These are phyloP conservation scores for Archocentrus centrarchus DNA, from an alignment of 2,113 vertebrate genomes.

Conservation along the genomic window DNA sequence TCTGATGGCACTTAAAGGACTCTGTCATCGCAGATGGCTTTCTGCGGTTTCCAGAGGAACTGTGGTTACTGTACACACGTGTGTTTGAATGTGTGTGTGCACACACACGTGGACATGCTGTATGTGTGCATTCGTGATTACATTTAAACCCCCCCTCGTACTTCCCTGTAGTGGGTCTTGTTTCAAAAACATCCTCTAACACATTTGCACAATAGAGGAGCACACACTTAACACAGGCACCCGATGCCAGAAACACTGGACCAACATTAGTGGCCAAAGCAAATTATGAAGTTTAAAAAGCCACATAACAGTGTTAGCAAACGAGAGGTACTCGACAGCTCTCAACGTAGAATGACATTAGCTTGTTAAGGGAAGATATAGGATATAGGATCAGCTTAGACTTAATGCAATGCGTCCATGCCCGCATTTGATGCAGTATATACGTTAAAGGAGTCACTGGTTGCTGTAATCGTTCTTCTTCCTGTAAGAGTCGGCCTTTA, in stretches of 20 bases:
- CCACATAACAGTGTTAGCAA: conserved; percentile 69
- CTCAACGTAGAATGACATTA: conserved; percentile 52
- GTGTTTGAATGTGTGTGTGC: conserved; percentile 17
- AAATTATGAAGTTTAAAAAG: conserved; percentile 63
- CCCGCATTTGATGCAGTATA: not conserved
- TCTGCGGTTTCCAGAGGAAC: conserved; percentile 67
- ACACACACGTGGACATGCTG: conserved; percentile 12
- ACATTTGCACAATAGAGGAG: conserved; percentile 41
- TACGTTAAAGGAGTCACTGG: not conserved
- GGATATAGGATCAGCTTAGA: not conserved
- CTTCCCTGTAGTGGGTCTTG: conserved; percentile 43
- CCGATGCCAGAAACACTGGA: conserved; percentile 65
- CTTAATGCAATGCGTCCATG: not conserved
- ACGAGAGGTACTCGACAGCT: conserved; percentile 34
- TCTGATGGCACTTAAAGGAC: conserved; percentile 57
- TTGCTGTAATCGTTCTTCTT: not conserved
- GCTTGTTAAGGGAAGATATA: conserved; percentile 37
- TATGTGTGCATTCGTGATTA: conserved; percentile 27
- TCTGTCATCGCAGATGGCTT: conserved; percentile 45
- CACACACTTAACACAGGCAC: conserved; percentile 55
- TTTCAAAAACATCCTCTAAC: conserved; percentile 62
- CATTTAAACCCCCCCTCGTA: conserved; percentile 33
- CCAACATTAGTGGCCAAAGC: conserved; percentile 62
- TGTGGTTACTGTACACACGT: conserved; percentile 41
- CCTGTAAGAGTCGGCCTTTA: not conserved